Conservation (phyloP, 2,888 invertebrate genomes). For the Drosophila pegasa region DNA sequence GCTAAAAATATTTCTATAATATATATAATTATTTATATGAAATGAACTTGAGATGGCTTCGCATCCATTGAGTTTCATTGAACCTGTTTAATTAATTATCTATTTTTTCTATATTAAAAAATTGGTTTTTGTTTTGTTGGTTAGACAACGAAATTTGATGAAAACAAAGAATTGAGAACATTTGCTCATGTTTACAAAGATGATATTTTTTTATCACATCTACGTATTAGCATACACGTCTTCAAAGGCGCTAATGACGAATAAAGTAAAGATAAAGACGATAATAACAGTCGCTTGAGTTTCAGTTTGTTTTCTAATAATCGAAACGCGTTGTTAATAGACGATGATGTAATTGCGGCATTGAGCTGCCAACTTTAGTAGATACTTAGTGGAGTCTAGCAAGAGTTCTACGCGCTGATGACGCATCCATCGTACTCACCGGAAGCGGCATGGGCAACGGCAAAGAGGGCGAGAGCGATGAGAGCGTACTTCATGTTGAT, state of each 20-base stretch:
- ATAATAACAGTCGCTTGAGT: slow-evolving; percentile 40
- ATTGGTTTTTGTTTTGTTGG: neutral
- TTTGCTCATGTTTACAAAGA: neutral
- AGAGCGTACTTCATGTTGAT: slow-evolving; percentile 73
- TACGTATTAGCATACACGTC: slow-evolving; percentile 42
- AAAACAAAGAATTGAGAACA: neutral
- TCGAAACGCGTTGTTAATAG: slow-evolving; percentile 28
- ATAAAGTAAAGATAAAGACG: slow-evolving; percentile 29
- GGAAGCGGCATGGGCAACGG: slow-evolving; percentile 68
- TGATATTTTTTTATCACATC: slow-evolving; percentile 10
- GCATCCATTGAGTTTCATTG: neutral
- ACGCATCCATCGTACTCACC: slow-evolving; percentile 67
- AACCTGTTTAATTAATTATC: slow-evolving; percentile 11
- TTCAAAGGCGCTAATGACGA: slow-evolving; percentile 36
- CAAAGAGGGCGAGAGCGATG: slow-evolving; percentile 60
- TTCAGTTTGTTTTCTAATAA: slow-evolving; percentile 32
- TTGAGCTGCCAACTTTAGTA: slow-evolving; percentile 22
- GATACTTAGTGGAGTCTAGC: neutral
- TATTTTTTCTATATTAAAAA: neutral
- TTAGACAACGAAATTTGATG: neutral
- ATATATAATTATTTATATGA: neutral
- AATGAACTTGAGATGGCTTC: slow-evolving; percentile 1
- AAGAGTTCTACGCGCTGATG: slow-evolving; percentile 20
- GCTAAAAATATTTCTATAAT: neutral
- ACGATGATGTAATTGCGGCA: slow-evolving; percentile 53